Conservation (phyloP, 2,888 invertebrate species). For the Catocala fraxini region DNA sequence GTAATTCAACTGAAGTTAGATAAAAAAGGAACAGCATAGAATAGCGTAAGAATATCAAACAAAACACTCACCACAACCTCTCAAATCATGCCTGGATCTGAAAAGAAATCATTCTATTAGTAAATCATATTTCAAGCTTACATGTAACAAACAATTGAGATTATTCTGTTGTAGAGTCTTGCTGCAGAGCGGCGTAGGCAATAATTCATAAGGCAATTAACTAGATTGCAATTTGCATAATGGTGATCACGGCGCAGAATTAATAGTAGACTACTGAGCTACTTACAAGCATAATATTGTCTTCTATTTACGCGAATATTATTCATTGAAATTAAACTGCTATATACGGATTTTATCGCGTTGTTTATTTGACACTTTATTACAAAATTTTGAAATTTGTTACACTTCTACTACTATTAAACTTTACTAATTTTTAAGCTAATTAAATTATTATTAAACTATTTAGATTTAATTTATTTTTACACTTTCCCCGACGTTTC, state of each 20-base stretch:
- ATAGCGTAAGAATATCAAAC: background rate
- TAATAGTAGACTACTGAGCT: slow-evolving; percentile 33
- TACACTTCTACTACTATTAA: too few species aligned
- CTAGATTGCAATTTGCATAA: slow-evolving; percentile 53
- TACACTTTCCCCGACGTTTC: too few species aligned
- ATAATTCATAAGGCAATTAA: slow-evolving; percentile 50
- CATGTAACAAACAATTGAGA: background rate
- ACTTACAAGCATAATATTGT: slow-evolving; percentile 4
- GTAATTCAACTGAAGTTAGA: too few species aligned
- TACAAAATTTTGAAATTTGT: too few species aligned
- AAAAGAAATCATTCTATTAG: slow-evolving; percentile 24
- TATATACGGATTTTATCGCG: too few species aligned
- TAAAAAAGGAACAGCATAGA: too few species aligned
- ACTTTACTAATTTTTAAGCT: too few species aligned
- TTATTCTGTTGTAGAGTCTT: background rate
- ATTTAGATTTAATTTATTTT: too few species aligned
- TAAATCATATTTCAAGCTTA: background rate
- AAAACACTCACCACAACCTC: slow-evolving; percentile 47
- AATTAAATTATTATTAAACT: too few species aligned
- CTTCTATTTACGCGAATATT: too few species aligned
- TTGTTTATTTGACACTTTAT: too few species aligned
- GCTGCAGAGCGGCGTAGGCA: slow-evolving; percentile 25
- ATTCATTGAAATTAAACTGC: too few species aligned
- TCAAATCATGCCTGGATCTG: slow-evolving; percentile 58
- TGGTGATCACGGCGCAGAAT: slow-evolving; percentile 37